Percentiles rank a stretch among this genome's conserved stretches.
Conservation (phyloP, 2,797 vertebrate genomes). For the Channallabes apus region DNA sequence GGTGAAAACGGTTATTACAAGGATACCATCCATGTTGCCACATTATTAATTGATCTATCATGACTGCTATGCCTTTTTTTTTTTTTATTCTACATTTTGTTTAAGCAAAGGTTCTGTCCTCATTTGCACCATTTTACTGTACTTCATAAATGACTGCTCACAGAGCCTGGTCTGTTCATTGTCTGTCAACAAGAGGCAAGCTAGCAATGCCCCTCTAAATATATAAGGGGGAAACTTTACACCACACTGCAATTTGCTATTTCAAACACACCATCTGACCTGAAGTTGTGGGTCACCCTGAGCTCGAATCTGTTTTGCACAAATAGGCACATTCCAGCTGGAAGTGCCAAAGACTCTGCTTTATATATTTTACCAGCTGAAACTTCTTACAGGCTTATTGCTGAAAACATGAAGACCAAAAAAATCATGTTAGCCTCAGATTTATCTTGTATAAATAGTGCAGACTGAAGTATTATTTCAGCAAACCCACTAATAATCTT, state of each 20-base stretch:
- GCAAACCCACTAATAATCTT: not conserved
- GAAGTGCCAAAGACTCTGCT: not conserved
- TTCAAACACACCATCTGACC: constrained; percentile 7
- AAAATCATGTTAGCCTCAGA: not conserved
- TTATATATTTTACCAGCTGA: not conserved
- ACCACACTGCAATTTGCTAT: not conserved
- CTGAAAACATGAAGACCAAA: not conserved
- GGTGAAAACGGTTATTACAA: not conserved
- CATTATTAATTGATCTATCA: not conserved
- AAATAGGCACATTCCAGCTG: constrained; percentile 29
- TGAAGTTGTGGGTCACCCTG: constrained; percentile 8
- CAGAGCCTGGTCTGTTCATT: not conserved
- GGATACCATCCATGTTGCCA: not conserved
- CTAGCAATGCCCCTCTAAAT: constrained; percentile 24
- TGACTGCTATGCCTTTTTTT: not conserved
- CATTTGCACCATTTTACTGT: not conserved
- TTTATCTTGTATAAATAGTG: not conserved
- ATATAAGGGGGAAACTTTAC: constrained; percentile 24
- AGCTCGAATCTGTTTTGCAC: constrained; percentile 13
- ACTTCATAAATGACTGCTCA: not conserved
- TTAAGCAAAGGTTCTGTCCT: not conserved
- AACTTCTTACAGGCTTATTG: not conserved
- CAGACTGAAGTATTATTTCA: not conserved
- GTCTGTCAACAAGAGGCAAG: not conserved
- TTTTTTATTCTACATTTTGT: not conserved